Base-by-base conservation (phyloP, 2,797 vertebrate genomes). In the Sebastes matsubarae region DNA sequence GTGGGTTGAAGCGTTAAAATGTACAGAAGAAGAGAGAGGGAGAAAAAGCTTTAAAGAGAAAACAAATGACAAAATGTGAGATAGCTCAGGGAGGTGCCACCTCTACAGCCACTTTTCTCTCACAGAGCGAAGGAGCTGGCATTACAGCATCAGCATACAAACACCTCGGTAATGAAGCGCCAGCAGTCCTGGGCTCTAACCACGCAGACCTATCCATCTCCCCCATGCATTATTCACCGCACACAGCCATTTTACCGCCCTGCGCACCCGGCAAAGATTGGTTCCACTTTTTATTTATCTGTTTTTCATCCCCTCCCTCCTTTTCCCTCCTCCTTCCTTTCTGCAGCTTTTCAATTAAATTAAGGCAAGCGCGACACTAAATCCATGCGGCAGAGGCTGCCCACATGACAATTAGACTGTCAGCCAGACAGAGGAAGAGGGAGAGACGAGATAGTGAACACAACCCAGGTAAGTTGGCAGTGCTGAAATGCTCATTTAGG, bases 211-310 rank as follows among this genome's bases (percentile, higher is more conserved):
- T 92, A 94, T 94, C 94, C 91, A 92, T 94, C 93, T 93, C 92
- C 87, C 88, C 76, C 77, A 94, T 95, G 94, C 93, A 95, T 94
- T 95, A 95, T 95, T 95, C 94, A 95, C 91, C 66, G 55, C 83
- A 67, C 92, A 90, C 89, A 86, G 88, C 89, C 92, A 91, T 94
- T 95, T 94, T 92, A 94, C 92, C 89, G 84, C 93, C 88, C 89
- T 73, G 87, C 88, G 84, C 85, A 92, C 80, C 90, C 91, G 64
- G 86, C 94, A 93, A 88, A 94, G 93, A 94, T 95, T 95, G 93
- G 92, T 95, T 95, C 93, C 93, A 92, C 93, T 94, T 94, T 94
- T 94, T 94, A 94, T 95, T 95, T 94, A 94, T 94, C 93, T 93
- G 93, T 95, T 94, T 93, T 93, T 94, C 88, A 92, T 92, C 92